phyloP scores from a whole-genome alignment of 2,113 vertebrate genomes.

The Rafetus swinhoei region DNA sequence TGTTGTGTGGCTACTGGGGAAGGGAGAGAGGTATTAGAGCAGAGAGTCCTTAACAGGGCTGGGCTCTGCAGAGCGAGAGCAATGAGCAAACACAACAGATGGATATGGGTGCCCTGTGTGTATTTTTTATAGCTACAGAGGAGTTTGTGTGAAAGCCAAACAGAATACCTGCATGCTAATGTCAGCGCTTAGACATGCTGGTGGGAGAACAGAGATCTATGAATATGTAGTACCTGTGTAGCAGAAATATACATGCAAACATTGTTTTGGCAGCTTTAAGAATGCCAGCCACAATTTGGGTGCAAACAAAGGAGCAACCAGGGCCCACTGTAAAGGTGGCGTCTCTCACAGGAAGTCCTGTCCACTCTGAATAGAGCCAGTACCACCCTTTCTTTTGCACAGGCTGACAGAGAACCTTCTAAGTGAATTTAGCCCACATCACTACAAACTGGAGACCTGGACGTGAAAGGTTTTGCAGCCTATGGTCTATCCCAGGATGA shows the following conservation, averaged over 20 bases:
- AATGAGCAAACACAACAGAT: background rate
- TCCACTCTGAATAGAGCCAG: background rate
- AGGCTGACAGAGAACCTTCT: background rate
- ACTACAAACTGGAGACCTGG: rapidly evolving
- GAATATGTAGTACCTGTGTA: background rate
- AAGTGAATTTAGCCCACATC: background rate
- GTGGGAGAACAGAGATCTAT: background rate
- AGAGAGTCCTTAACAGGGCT: background rate
- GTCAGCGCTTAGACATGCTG: background rate
- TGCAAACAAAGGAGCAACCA: rapidly evolving
- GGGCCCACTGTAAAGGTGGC: rapidly evolving
- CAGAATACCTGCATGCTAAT: background rate
- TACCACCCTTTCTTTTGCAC: background rate
- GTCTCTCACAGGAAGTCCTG: background rate
- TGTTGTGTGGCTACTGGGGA: background rate
- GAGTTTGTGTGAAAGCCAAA: background rate
- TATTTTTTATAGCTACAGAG: background rate
- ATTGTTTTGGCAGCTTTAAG: background rate
- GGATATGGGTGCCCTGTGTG: background rate
- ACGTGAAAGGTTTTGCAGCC: background rate
- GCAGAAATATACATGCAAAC: background rate
- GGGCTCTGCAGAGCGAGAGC: background rate
- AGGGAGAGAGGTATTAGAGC: background rate
- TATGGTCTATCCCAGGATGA: background rate
- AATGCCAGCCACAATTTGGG: background rate